Evolutionary conservation across 2,888 invertebrate genomes (phyloP).

Genomic region (Lomographa bimaculata): DNA sequence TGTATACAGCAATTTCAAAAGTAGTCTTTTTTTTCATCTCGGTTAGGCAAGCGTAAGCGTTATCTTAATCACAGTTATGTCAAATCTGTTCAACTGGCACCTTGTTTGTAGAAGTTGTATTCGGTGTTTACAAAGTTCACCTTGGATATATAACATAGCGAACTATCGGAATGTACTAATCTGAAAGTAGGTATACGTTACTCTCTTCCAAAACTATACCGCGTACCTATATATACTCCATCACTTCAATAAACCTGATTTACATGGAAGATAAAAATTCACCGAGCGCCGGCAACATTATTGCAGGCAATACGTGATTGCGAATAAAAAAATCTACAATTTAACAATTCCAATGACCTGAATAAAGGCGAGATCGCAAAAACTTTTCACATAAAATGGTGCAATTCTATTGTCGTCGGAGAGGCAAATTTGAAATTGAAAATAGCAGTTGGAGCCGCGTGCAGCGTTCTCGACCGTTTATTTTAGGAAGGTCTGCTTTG

Average conservation of each 20-base stretch:
- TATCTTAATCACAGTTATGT: too few relatives aligned
- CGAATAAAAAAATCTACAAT: slow-evolving; percentile 38
- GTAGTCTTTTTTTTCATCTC: too few relatives aligned
- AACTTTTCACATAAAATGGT: slow-evolving; percentile 62
- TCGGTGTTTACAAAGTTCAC: too few relatives aligned
- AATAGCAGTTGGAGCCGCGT: slow-evolving; percentile 61
- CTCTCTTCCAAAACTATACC: too few relatives aligned
- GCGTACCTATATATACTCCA: slow-evolving; percentile 5
- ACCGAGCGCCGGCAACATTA: slow-evolving; percentile 17
- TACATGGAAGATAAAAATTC: slow-evolving; percentile 23
- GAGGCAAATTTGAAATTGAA: slow-evolving; percentile 75
- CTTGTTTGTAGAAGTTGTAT: too few relatives aligned
- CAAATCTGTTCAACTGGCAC: too few relatives aligned
- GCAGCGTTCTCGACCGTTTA: slow-evolving; percentile 52
- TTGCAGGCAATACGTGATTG: slow-evolving; percentile 28
- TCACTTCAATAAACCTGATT: slow-evolving; percentile 12
- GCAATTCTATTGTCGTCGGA: slow-evolving; percentile 65
- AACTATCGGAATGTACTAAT: too few relatives aligned
- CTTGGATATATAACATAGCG: too few relatives aligned
- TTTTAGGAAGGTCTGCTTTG: slow-evolving; percentile 56
- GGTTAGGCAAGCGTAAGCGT: too few relatives aligned
- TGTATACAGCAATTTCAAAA: too few relatives aligned
- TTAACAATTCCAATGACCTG: slow-evolving; percentile 51
- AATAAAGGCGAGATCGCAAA: slow-evolving; percentile 53
- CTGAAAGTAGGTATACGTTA: too few relatives aligned